Base-by-base conservation (phyloP, 2,113 vertebrate genomes). In the Mixornis gularis region DNA sequence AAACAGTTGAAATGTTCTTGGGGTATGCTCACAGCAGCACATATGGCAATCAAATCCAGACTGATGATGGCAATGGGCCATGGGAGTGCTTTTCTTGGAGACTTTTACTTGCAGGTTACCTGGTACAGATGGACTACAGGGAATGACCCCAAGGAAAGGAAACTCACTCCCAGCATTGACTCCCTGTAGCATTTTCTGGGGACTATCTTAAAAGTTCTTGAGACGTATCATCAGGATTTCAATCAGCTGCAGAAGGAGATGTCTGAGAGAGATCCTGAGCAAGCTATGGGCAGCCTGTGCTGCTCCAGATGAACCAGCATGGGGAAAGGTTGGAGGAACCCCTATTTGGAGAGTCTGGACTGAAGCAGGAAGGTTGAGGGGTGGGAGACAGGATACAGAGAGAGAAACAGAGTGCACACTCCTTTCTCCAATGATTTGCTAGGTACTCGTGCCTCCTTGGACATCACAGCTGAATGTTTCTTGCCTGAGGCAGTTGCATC, bases 21-120 rank as follows among this genome's bases (percentile, higher is more conserved):
- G 14, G 4, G 1, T 49, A 4, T 49, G 29, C 4, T 66, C 30
- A 25, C 17, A 65, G 44, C 29, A 62, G 29, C 38, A 72, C 9
- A 18, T 0, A 0, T 3, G 10, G 5, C 16, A 19, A 65, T 12
- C 9, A 64, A 17, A 52, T 36, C n/a, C n/a, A 46, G 8, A 7
- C 22, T 66, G 30, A 15, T 36, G 9, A 9, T 14, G 46, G 25
- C 29, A 71, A 13, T 38, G 20, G 38, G 17, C 16, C 5, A 16
- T 4, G 26, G 25, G 11, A 78, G 10, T 40, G n/a, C 8, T 74
- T 59, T 64, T 1, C 32, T 41, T 29, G 49, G 32, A 70, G 17
- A 13, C 32, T 85, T 65, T 77, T 29, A 49, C 13, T 62, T 83
- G 27, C 12, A 41, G 18, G 2, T 81, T 59, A 8, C 14, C 11